Evolutionary conservation across 2,888 invertebrate genomes (phyloP).

Genomic region (Spodoptera picta): DNA sequence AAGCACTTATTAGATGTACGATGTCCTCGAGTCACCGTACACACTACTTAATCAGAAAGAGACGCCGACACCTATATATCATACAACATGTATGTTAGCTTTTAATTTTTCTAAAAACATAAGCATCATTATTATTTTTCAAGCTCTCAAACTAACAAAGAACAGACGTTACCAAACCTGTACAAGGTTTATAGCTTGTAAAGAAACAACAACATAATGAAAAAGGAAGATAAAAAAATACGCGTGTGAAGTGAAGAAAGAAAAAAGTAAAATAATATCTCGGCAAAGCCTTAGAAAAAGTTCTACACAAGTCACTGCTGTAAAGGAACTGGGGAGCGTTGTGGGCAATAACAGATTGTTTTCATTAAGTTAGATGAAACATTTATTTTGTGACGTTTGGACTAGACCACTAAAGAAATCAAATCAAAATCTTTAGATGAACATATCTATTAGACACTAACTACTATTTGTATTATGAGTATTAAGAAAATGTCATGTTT

Average conservation of each 20-base stretch:
- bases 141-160: neutral
- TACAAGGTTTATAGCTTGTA: slow-evolving; percentile 19
- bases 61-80: too few species aligned
- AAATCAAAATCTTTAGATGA: too few species aligned
- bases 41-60: too few species aligned
- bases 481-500: too few species aligned
- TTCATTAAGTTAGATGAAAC: slow-evolving; percentile 24
- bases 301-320: slow-evolving; percentile 34
- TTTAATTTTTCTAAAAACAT: neutral
- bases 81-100: too few species aligned
- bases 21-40: too few species aligned
- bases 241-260: slow-evolving; percentile 15
- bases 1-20: too few species aligned
- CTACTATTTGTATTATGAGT: too few species aligned
- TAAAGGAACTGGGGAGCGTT: slow-evolving; percentile 16
- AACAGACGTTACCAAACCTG: slow-evolving; percentile 4
- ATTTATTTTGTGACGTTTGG: slow-evolving; percentile 4
- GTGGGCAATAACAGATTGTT: slow-evolving; percentile 22
- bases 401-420: neutral
- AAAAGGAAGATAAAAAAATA: slow-evolving; percentile 37
- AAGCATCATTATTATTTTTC: neutral
- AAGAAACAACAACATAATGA: slow-evolving; percentile 26
- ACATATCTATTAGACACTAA: too few species aligned
- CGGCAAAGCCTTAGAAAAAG: slow-evolving; percentile 38
- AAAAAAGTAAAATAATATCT: slow-evolving; percentile 39